Base-by-base conservation (phyloP, 2,888 invertebrate genomes). In the Tipula helvola region DNA sequence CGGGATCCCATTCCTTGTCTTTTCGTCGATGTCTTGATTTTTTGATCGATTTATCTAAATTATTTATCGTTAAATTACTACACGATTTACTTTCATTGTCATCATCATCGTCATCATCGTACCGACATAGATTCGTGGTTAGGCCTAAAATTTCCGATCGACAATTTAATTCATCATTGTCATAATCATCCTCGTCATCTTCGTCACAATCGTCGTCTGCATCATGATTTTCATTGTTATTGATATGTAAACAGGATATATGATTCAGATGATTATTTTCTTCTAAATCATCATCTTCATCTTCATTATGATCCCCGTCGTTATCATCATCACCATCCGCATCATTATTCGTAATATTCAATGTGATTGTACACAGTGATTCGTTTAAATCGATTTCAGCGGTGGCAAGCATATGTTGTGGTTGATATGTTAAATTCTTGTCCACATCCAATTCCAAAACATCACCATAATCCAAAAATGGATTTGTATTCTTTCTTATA, bases 401-500 rank as follows among this genome's bases (percentile, higher is more conserved):
- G 13, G 84, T 84, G 28, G 71, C 71, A 10, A 28, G 71, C n/a
- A 39, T 12, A 39, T 39, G 13, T 2, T 84, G 36, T 36, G 36
- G n/a, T n/a, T 84, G 84, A 84, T 86, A 57, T 36, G 87, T 86
- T 87, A 87, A 36, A 84, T 86, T 83, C 52, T 86, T 86, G 13
- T 86, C 83, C 36, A 83, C 86, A 12, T 71, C 86, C 86, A 89
- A 89, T 41, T 71, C n/a, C n/a, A 86, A 28, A 85, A 90, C 90
- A 44, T 91, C 91, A 87, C 90, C 90, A 44, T 91, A 91, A 87
- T 90, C 90, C 85, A 91, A 91, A 88, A 91, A 91, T 39, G 91
- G 91, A 88, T 91, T 91, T 10, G 91, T 91, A 88, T 89, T 90
- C 10, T 84, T 87, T 86, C 87, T 87, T 2, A 28, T 71, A 28